Evolutionary conservation across 2,797 vertebrate genomes (phyloP).

Genomic region (Pseudochirops corinnae): DNA sequence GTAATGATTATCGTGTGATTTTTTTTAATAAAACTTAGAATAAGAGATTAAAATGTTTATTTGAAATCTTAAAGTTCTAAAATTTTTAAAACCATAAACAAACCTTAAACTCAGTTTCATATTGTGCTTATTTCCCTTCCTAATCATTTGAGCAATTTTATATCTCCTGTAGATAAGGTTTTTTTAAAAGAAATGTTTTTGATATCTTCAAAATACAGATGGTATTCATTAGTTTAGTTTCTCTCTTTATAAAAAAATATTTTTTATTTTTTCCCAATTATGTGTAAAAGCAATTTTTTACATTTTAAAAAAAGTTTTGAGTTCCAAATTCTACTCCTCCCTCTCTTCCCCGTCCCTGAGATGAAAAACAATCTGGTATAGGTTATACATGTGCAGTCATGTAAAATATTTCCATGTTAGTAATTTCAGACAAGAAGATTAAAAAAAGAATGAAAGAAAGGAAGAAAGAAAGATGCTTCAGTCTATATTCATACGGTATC

Average conservation of each 20-base stretch:
- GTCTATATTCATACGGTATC: neutral
- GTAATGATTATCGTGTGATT: neutral
- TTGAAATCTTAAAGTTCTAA: slow-evolving; percentile 24
- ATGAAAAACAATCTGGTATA: neutral
- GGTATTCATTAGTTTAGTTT: neutral
- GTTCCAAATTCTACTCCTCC: neutral
- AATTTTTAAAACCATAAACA: neutral
- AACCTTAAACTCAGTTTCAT: neutral
- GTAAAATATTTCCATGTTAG: neutral
- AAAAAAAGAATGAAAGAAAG: neutral
- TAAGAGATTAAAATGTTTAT: slow-evolving; percentile 18
- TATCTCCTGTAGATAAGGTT: neutral
- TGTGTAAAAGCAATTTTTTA: neutral
- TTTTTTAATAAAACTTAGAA: slow-evolving; percentile 25
- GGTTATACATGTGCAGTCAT: neutral
- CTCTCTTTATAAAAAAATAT: neutral
- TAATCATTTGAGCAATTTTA: neutral
- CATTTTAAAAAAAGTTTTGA: neutral
- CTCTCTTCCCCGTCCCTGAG: neutral
- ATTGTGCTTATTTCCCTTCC: slow-evolving; percentile 20
- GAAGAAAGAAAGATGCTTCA: neutral
- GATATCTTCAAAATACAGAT: neutral
- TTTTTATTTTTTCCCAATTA: neutral
- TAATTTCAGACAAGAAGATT: neutral
- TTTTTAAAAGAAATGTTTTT: slow-evolving; percentile 8